Conservation (phyloP, 2,797 vertebrate genomes). For the Peromyscus nudipes region DNA sequence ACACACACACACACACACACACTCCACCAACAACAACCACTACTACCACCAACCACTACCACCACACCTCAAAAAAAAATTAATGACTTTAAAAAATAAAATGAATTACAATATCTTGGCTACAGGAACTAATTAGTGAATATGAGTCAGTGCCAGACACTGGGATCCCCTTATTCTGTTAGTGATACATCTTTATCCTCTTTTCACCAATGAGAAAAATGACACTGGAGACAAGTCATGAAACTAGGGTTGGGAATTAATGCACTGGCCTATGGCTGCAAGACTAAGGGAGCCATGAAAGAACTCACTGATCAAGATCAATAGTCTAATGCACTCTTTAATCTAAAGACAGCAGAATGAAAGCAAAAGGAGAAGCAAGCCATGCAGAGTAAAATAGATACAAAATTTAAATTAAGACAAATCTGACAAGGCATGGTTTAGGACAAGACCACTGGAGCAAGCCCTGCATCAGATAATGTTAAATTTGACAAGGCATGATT, state of each 20-base stretch:
- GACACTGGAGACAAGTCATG: neutral
- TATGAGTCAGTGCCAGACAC: neutral
- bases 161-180: neutral
- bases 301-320: neutral
- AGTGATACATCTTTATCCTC: neutral
- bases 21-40: neutral
- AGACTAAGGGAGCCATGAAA: neutral
- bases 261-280: neutral
- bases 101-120: neutral
- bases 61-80: neutral
- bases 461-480: neutral
- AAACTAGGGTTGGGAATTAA: neutral
- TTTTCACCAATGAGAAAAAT: neutral
- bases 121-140: neutral
- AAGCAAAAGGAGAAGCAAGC: neutral
- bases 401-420: neutral
- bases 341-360: neutral
- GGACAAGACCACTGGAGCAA: neutral
- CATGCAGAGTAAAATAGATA: neutral
- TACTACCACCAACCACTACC: neutral
- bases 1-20: neutral
- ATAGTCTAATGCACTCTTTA: neutral
- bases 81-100: neutral
- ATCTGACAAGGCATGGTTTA: neutral
- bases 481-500: neutral